Evolutionary conservation across 1,140 invertebrate genomes (phyloP).

Genomic region (Scaptomyza montana): DNA sequence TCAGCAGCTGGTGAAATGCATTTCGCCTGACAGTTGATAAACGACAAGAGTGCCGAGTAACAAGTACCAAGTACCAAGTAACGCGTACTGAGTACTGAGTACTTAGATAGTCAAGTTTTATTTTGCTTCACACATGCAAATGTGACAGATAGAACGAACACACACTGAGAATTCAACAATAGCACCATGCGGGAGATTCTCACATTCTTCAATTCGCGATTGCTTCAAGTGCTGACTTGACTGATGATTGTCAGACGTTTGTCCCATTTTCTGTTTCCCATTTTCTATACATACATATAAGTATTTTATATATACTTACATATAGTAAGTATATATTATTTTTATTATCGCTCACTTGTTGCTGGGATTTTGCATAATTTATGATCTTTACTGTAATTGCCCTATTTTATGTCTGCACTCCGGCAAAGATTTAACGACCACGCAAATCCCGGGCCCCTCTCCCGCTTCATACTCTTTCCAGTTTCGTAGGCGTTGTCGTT

Average conservation of each 20-base stretch:
- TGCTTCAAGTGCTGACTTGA: constrained; percentile 51
- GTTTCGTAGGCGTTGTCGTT: constrained; percentile 24
- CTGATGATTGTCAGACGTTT: constrained; percentile 69
- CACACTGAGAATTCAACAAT: constrained; percentile 13
- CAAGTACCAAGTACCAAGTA: constrained; percentile 31
- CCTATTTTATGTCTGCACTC: constrained; percentile 72
- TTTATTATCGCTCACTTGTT: constrained; percentile 71
- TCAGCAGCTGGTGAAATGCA: constrained; percentile 63
- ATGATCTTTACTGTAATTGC: constrained; percentile 77
- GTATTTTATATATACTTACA: not conserved
- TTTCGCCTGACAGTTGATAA: constrained; percentile 75
- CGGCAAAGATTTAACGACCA: constrained; percentile 61
- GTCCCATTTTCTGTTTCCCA: constrained; percentile 2
- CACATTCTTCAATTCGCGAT: constrained; percentile 51
- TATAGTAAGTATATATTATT: constrained; percentile 2
- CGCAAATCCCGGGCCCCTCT: not conserved
- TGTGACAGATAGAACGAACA: not conserved
- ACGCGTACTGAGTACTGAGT: constrained; percentile 17
- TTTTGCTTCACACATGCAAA: constrained; percentile 41
- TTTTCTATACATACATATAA: too few species aligned
- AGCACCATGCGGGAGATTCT: not conserved
- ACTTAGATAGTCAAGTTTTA: constrained; percentile 41
- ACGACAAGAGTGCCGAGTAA: constrained; percentile 59
- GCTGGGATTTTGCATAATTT: constrained; percentile 76
- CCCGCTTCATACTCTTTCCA: not conserved